Percentiles rank a stretch among this genome's conserved stretches.
These are phyloP conservation scores for Erpornis zantholeuca DNA, from an alignment of 2,113 vertebrate species.

Conservation along the genomic window DNA sequence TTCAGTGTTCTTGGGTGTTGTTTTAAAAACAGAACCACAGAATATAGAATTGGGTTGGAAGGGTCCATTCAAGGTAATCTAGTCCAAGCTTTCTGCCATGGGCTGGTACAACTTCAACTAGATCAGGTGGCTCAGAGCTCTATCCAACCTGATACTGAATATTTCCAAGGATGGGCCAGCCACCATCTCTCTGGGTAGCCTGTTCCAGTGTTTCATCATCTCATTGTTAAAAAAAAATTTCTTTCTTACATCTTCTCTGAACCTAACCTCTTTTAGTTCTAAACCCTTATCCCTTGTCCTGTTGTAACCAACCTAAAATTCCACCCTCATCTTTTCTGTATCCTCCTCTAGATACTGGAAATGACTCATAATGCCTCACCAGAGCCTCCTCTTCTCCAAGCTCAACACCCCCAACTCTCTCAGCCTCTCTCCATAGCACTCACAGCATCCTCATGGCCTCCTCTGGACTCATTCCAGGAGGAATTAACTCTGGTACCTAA, in stretches of 20 bases:
- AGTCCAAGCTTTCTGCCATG: background rate
- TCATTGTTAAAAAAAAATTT: background rate
- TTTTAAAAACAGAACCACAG: background rate
- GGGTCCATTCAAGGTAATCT: background rate
- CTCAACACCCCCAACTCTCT: background rate
- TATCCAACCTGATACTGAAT: background rate
- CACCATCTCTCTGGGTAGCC: background rate
- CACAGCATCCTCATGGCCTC: background rate
- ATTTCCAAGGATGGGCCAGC: background rate
- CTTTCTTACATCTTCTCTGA: background rate
- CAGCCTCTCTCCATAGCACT: background rate
- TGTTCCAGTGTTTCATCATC: background rate
- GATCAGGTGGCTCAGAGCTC: background rate
- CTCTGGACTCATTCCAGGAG: background rate
- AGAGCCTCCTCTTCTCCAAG: background rate
- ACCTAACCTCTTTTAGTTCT: background rate
- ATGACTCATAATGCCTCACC: background rate
- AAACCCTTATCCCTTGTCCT: background rate
- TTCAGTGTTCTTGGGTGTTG: background rate
- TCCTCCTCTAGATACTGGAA: background rate
- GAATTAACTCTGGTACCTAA: background rate
- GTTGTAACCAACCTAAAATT: background rate
- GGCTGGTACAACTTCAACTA: background rate
- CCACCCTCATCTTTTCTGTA: background rate
- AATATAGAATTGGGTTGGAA: background rate